phyloP scores from a whole-genome alignment of 2,888 invertebrate species.

The Acrobasis consociella region DNA sequence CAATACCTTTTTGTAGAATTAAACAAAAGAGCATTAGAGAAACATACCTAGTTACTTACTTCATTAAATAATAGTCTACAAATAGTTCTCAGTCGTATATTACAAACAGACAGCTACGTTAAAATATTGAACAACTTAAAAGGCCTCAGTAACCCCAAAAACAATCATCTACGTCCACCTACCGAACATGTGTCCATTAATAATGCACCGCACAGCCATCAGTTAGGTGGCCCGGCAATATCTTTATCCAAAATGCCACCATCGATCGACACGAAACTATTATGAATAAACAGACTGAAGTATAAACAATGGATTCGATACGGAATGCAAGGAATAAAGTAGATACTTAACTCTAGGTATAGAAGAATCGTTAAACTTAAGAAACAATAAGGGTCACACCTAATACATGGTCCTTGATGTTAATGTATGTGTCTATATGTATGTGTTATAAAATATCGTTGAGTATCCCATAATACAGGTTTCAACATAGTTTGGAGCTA shows the following conservation, averaged over 20 bases:
- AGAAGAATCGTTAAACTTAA: too few species aligned
- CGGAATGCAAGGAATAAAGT: not conserved
- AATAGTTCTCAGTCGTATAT: not conserved
- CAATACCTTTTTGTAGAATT: too few species aligned
- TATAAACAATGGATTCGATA: not conserved
- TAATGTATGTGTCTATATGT: too few species aligned
- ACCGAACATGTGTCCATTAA: conserved; percentile 7
- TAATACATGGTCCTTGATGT: too few species aligned
- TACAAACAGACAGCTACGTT: not conserved
- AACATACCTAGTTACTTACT: too few species aligned
- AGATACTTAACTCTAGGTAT: too few species aligned
- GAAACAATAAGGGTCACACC: too few species aligned
- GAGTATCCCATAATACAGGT: too few species aligned
- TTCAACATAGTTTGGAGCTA: too few species aligned
- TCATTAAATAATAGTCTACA: not conserved
- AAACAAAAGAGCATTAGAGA: too few species aligned
- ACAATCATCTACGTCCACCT: not conserved
- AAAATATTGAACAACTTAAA: not conserved
- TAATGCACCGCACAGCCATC: conserved; percentile 18
- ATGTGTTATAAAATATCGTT: too few species aligned
- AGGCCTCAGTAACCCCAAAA: not conserved
- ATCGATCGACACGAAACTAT: conserved; percentile 17
- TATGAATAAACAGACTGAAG: conserved; percentile 2
- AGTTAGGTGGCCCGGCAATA: conserved; percentile 8
- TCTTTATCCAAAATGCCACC: conserved; percentile 19